A percentile compares a stretch with the other conserved stretches of the same genome.
Conservation (phyloP, 2,797 vertebrate genomes). For the Microctenopoma steveboyesi region DNA sequence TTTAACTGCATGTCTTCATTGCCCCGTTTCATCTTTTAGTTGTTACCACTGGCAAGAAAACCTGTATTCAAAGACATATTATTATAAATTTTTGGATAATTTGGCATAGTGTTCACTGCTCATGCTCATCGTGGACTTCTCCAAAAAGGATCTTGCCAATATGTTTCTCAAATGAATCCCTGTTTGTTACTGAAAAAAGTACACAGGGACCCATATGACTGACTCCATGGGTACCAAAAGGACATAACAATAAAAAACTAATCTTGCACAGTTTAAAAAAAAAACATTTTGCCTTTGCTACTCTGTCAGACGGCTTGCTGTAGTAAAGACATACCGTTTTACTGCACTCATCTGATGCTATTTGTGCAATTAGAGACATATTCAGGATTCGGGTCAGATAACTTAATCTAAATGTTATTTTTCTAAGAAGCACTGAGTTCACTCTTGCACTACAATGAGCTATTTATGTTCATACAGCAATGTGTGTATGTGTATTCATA, state of each 20-base stretch:
- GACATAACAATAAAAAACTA: not conserved
- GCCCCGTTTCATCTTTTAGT: not conserved
- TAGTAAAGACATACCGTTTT: slow-evolving; percentile 3
- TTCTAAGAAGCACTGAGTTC: not conserved
- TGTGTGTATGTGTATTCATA: not conserved
- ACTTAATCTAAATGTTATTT: not conserved
- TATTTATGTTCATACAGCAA: not conserved
- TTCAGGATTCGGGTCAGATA: slow-evolving; percentile 12
- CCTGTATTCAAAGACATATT: not conserved
- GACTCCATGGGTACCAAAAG: too few relatives aligned
- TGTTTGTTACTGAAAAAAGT: too few relatives aligned
- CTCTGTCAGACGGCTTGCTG: slow-evolving; percentile 7
- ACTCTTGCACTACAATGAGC: not conserved
- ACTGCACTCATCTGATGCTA: slow-evolving; percentile 10
- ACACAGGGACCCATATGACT: too few relatives aligned
- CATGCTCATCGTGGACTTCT: too few relatives aligned
- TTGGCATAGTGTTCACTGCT: too few relatives aligned
- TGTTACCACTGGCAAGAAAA: not conserved
- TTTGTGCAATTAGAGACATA: slow-evolving; percentile 7
- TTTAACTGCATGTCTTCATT: not conserved
- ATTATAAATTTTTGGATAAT: too few relatives aligned
- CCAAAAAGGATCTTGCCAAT: too few relatives aligned
- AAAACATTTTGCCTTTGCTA: not conserved
- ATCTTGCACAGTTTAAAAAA: not conserved
- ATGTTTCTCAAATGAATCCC: too few relatives aligned